Percentiles rank a stretch among this genome's conserved stretches.
phyloP scores from a whole-genome alignment of 2,113 vertebrate genomes.

The Struthidea cinerea region DNA sequence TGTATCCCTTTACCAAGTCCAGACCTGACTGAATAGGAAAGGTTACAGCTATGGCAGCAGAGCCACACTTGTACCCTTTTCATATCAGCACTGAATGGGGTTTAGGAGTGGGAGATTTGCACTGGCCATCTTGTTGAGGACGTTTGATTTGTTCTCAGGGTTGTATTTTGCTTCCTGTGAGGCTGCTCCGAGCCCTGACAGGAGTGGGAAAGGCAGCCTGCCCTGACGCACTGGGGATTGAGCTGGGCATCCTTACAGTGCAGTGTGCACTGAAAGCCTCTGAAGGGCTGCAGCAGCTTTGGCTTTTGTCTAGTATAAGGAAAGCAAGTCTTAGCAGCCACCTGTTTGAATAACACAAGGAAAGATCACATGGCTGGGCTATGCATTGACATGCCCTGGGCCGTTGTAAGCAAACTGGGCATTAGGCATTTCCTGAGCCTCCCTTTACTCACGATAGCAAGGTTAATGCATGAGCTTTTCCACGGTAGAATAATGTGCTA shows the following conservation, averaged over 20 bases:
- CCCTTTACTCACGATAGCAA: not conserved
- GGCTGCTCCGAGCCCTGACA: not conserved
- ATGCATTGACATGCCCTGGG: not conserved
- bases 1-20: not conserved
- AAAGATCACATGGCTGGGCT: not conserved
- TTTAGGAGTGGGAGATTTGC: not conserved
- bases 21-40: not conserved
- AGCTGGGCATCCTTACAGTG: not conserved
- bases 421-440: not conserved
- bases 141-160: not conserved
- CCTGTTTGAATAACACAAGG: not conserved
- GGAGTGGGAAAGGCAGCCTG: not conserved
- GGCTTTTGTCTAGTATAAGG: not conserved
- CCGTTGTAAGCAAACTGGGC: not conserved
- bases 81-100: not conserved
- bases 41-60: not conserved
- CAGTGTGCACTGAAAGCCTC: not conserved
- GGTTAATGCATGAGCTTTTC: not conserved
- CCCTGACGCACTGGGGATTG: not conserved
- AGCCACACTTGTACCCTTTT: not conserved
- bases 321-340: not conserved
- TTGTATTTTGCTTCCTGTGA: not conserved
- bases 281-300: not conserved
- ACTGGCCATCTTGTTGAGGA: not conserved
- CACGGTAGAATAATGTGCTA: not conserved